These are phyloP conservation scores for Oreochromis grahami DNA, from an alignment of 2,797 vertebrate species.

Conservation along the genomic window DNA sequence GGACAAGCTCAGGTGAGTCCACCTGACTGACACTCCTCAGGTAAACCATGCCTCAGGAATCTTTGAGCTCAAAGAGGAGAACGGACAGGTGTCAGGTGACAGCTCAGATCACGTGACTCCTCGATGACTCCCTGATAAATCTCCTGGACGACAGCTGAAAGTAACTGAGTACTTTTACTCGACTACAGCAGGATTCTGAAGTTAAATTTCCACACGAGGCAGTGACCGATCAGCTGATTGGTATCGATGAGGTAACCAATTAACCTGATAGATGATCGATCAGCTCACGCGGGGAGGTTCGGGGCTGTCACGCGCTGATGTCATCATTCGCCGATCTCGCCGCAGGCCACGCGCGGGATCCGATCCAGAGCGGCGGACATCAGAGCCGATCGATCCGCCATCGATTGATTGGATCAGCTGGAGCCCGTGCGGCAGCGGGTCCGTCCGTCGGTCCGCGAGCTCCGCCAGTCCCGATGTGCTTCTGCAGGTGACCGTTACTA, in stretches of 20 bases:
- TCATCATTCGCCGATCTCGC: slow-evolving; percentile 43
- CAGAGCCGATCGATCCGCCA: slow-evolving; percentile 1
- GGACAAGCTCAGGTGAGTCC: not conserved
- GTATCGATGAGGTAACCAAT: not conserved
- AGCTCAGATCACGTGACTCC: not conserved
- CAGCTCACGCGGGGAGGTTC: slow-evolving; percentile 30
- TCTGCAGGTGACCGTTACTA: slow-evolving; percentile 65
- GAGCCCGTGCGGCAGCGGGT: not conserved
- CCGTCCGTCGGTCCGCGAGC: not conserved
- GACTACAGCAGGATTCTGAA: not conserved
- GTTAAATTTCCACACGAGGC: not conserved
- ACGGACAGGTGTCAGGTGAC: not conserved
- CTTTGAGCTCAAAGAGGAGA: not conserved
- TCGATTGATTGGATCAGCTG: not conserved
- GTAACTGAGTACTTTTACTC: not conserved
- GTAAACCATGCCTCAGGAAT: too few relatives aligned
- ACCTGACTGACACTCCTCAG: not conserved
- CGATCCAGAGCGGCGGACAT: not conserved
- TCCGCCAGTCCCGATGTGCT: slow-evolving; percentile 43
- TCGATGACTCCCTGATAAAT: not conserved
- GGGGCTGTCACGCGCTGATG: slow-evolving; percentile 47
- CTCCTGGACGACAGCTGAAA: not conserved
- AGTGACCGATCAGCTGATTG: not conserved
- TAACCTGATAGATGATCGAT: slow-evolving; percentile 50
- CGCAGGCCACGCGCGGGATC: slow-evolving; percentile 39